Evolutionary conservation across 2,113 vertebrate genomes (phyloP).

Genomic region (Pelvicachromis taeniatus): DNA sequence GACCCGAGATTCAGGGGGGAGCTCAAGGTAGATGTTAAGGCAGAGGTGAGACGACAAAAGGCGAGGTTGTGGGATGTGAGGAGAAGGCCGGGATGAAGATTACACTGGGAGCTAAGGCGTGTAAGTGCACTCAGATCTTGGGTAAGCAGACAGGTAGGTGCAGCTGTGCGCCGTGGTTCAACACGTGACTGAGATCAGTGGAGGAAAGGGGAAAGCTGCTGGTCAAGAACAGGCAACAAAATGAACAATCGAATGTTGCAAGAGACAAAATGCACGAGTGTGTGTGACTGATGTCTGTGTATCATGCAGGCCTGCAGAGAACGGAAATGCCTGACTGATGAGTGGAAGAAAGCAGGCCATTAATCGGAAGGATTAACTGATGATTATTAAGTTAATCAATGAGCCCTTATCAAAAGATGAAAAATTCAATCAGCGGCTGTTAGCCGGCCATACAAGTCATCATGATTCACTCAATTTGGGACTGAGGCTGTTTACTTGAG

Average conservation of each 20-base stretch:
- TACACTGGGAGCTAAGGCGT: background rate
- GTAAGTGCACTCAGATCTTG: background rate
- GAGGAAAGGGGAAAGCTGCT: background rate
- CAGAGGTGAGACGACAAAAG: background rate
- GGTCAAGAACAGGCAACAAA: background rate
- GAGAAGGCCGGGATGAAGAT: background rate
- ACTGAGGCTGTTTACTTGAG: background rate
- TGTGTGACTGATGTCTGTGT: conserved; percentile 3
- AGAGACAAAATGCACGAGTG: background rate
- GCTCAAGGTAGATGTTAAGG: background rate
- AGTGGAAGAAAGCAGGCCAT: background rate
- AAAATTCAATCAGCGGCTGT: background rate
- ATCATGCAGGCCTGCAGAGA: background rate
- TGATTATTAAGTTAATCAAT: conserved; percentile 39
- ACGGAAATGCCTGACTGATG: conserved; percentile 1
- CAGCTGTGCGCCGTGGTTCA: background rate
- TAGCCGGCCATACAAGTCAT: background rate
- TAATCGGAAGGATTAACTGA: conserved; percentile 33
- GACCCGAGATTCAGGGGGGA: background rate
- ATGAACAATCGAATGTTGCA: background rate
- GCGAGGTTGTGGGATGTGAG: background rate
- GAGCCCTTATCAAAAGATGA: background rate
- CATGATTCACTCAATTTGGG: background rate
- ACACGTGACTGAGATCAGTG: background rate
- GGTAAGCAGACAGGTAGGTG: background rate